Base-by-base conservation (phyloP, 1,140 invertebrate species). In the Popillia japonica region DNA sequence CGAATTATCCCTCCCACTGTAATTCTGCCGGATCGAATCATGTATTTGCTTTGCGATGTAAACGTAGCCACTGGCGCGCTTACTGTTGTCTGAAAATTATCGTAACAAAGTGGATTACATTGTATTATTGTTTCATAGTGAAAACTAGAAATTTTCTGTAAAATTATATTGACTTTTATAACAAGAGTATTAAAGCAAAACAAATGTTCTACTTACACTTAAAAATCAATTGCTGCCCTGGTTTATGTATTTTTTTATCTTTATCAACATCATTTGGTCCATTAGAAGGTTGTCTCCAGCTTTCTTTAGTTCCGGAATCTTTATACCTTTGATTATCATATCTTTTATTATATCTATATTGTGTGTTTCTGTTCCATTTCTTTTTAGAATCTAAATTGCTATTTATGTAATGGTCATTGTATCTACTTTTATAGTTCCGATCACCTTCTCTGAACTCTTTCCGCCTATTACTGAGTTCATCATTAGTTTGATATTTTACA, bases 281-380 rank as follows among this genome's bases (percentile, higher is more conserved):
- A 27, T 23, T 68, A 68, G 61, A 68, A 68, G 61, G 61, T 68
- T 68, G 61, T 22, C 61, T 68, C 61, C 61, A 68, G 6, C 22
- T 68, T 68, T 68, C 61, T 23, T 68, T 68, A 68, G 9, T 2
- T 6, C 2, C 10, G 6, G 20, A 27, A 11, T 68, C 20, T 68
- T 23, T 68, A 68, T 68, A 9, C 7, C 20, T 10, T 11, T 68
- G 61, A 68, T 20, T 14, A 68, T 68, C 61, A 68, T 68, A 68
- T 23, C 22, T 68, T 23, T 20, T 68, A 34, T 68, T 68, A 14
- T 68, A 68, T 34, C 27, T 68, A 34, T 27, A 10, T 7, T 68
- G 27, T 23, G 22, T 0, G 27, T 68, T 68, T 68, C 22, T 68
- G 11, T 7, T 68, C 61, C 61, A 68, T 14, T 14, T 68, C 22